phyloP scores from a whole-genome alignment of 2,797 vertebrate species.

The Ptychobarbus kaznakovi region DNA sequence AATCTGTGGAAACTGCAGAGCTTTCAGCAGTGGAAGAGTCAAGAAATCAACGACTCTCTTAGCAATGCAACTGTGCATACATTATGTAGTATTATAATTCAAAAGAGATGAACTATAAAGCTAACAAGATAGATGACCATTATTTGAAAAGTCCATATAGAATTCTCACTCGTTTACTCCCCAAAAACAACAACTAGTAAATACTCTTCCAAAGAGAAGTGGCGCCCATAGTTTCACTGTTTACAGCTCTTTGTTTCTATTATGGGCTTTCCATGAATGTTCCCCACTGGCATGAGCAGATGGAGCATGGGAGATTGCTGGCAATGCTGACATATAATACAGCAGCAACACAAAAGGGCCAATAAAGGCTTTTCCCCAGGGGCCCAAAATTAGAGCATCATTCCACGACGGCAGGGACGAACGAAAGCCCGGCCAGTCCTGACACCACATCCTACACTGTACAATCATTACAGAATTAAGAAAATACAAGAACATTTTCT shows the following conservation, averaged over 20 bases:
- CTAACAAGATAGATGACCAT: neutral
- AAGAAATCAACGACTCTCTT: neutral
- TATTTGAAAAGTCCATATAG: neutral
- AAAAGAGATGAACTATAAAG: neutral
- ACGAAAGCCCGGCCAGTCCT: neutral
- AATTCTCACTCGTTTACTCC: neutral
- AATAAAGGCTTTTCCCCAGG: slow-evolving; percentile 73
- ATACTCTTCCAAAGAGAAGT: neutral
- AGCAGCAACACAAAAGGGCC: slow-evolving; percentile 70
- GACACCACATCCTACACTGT: neutral
- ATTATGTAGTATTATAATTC: neutral
- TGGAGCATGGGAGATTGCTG: slow-evolving; percentile 73
- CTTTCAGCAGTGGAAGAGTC: neutral
- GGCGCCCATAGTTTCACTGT: slow-evolving; percentile 4
- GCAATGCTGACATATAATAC: slow-evolving; percentile 74
- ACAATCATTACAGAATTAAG: neutral
- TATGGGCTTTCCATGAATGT: slow-evolving; percentile 38
- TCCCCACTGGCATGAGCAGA: slow-evolving; percentile 65
- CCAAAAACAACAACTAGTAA: no score
- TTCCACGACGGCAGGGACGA: slow-evolving; percentile 43
- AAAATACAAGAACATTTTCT: neutral
- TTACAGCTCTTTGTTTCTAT: slow-evolving; percentile 34
- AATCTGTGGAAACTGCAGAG: neutral
- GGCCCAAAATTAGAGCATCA: slow-evolving; percentile 66
- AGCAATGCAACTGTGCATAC: neutral